Evolutionary conservation across 2,888 invertebrate genomes (phyloP).

Genomic region (Drosophila meridiana): DNA sequence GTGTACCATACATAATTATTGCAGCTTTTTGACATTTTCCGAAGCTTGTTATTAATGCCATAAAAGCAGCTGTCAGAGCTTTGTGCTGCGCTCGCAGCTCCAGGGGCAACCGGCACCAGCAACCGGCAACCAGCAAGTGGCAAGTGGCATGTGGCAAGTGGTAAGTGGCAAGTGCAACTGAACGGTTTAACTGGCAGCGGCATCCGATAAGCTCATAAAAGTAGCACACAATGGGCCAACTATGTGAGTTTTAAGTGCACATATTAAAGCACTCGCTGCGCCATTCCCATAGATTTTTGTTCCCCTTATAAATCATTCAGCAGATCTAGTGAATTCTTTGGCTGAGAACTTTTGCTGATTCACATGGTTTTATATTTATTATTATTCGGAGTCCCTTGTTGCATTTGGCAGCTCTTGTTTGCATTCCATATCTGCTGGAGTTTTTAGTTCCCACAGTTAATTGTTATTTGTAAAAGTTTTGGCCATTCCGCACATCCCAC

Average conservation of each 20-base stretch:
- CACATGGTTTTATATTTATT: slow-evolving; percentile 6
- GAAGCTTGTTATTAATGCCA: slow-evolving; percentile 13
- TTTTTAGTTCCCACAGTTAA: slow-evolving; percentile 54
- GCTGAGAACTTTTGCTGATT: slow-evolving; percentile 19
- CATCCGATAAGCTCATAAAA: slow-evolving; percentile 48
- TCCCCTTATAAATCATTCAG: slow-evolving; percentile 42
- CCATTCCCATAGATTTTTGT: neutral
- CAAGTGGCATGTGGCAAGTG: neutral
- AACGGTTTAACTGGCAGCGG: slow-evolving; percentile 41
- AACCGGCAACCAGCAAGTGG: neutral
- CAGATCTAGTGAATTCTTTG: slow-evolving; percentile 11
- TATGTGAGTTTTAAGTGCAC: slow-evolving; percentile 23
- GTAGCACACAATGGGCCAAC: slow-evolving; percentile 34
- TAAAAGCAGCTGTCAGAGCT: slow-evolving; percentile 45
- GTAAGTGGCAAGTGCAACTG: slow-evolving; percentile 42
- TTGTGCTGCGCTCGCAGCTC: slow-evolving; percentile 26
- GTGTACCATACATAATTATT: neutral
- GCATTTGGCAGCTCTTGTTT: slow-evolving; percentile 6
- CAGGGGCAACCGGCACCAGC: slow-evolving; percentile 5
- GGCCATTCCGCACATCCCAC: slow-evolving; percentile 4
- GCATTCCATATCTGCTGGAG: slow-evolving; percentile 38
- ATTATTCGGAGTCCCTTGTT: neutral
- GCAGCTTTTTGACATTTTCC: slow-evolving; percentile 1
- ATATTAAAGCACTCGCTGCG: slow-evolving; percentile 21
- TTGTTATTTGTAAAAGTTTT: slow-evolving; percentile 65